Base-by-base conservation (phyloP, 2,797 vertebrate species). In the Enteromius argenteus region DNA sequence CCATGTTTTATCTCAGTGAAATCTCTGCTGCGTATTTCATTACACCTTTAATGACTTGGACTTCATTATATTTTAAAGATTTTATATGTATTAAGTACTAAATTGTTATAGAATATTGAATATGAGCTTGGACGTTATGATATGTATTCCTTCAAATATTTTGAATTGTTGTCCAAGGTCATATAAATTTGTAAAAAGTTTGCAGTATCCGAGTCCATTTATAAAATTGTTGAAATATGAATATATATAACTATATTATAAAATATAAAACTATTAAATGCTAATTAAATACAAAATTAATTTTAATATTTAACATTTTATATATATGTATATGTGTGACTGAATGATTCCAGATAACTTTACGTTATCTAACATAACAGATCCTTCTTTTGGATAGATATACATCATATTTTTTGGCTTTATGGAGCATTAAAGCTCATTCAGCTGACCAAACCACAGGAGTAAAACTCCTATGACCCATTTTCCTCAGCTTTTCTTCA, bases 401-500 rank as follows among this genome's bases (percentile, higher is more conserved):
- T 10, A 27, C 4, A 62, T 62, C 27, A 3, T 5, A 6, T n/a
- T 30, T 27, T 69, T 32, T n/a, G 35, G 79, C 67, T 71, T 58
- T 32, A 49, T n/a, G 53, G 14, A 17, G 53, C 68, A 64, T 10
- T 23, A 37, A 27, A 30, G 5, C 21, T 49, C 21, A 23, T 19
- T 60, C 37, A 46, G 17, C 37, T 81, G 80, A 62, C 53, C 69
- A 49, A 81, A 46, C 56, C 27, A 32, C 69, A 81, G 8, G 68
- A 73, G 56, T 37, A 27, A 51, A 74, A 64, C 39, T 73, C 42
- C 8, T 13, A 3, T 72, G 42, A 64, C 80, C 69, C 32, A 37
- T 82, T 82, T 82, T 82, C 14, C 69, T 62, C 39, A 30, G 42
- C 30, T 74, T n/a, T 64, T 81, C 69, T 64, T 81, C 56, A 64